Conservation (phyloP, 2,888 invertebrate species). For the Harpalus rufipes region DNA sequence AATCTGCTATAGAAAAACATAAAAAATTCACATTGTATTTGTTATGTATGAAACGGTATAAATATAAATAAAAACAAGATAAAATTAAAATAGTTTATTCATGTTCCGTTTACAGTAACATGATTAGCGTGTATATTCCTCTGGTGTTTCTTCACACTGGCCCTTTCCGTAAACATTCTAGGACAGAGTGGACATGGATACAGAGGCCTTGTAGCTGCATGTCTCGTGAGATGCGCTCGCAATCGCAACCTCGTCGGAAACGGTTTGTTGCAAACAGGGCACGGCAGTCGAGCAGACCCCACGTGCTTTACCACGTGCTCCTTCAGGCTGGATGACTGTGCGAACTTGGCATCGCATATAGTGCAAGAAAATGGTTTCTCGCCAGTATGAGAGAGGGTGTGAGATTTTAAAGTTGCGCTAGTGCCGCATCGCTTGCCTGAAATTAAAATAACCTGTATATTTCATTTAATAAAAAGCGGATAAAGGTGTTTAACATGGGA, state of each 20-base stretch:
- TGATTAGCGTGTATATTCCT: not conserved
- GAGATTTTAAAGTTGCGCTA: constrained; percentile 61
- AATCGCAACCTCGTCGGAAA: not conserved
- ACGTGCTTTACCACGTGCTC: constrained; percentile 65
- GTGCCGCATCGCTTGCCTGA: constrained; percentile 58
- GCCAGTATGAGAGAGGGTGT: constrained; percentile 62
- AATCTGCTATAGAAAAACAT: no score
- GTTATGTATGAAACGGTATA: no score
- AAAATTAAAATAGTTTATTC: no score
- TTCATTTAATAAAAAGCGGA: no score
- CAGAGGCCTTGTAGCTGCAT: not conserved
- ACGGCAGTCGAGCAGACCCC: constrained; percentile 62
- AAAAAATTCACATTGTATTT: no score
- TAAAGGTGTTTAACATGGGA: no score
- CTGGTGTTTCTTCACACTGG: not conserved
- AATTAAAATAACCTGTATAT: no score
- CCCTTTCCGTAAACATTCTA: not conserved
- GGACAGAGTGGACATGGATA: not conserved
- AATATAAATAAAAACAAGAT: no score
- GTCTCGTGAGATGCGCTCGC: not conserved
- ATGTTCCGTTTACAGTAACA: not conserved
- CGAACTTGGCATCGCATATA: constrained; percentile 64
- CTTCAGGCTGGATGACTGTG: constrained; percentile 62
- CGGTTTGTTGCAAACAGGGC: constrained; percentile 65
- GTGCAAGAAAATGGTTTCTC: constrained; percentile 62